Conservation (phyloP, 2,888 invertebrate species). For the Sthenelais limicola region DNA sequence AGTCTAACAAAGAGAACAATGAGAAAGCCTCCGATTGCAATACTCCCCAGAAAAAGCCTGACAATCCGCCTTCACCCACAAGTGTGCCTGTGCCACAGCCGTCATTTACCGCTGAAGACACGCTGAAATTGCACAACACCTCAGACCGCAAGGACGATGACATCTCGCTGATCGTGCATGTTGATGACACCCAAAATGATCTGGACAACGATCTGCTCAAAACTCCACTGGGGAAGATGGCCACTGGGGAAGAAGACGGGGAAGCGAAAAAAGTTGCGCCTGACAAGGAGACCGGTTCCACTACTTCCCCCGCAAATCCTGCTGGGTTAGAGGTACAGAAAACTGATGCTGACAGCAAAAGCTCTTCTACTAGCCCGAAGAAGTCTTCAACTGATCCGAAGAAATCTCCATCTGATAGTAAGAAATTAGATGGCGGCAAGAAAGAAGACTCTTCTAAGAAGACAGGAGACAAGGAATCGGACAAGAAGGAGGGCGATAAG, state of each 20-base stretch:
- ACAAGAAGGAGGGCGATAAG: constrained; percentile 56
- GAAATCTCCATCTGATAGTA: constrained; percentile 38
- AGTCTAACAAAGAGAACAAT: constrained; percentile 21
- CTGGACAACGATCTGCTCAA: constrained; percentile 67
- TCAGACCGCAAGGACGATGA: constrained; percentile 59
- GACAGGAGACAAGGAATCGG: constrained; percentile 54
- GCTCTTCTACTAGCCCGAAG: too few relatives aligned
- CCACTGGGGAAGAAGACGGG: constrained; percentile 33
- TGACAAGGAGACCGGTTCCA: too few relatives aligned
- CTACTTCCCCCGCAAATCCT: too few relatives aligned
- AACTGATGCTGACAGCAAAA: too few relatives aligned
- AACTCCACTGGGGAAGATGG: constrained; percentile 31
- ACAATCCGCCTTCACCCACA: constrained; percentile 39
- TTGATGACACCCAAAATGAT: constrained; percentile 71
- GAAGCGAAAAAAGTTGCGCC: constrained; percentile 45
- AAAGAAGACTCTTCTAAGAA: constrained; percentile 49
- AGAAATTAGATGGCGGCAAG: constrained; percentile 47
- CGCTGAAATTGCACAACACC: constrained; percentile 56
- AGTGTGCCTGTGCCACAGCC: constrained; percentile 49
- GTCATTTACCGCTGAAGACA: constrained; percentile 61
- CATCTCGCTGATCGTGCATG: constrained; percentile 71
- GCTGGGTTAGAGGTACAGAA: too few relatives aligned
- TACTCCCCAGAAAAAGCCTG: background rate
- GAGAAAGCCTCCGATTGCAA: background rate
- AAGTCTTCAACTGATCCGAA: too few relatives aligned